Evolutionary conservation across 2,113 vertebrate genomes (phyloP).

Genomic region (Struthio camelus): DNA sequence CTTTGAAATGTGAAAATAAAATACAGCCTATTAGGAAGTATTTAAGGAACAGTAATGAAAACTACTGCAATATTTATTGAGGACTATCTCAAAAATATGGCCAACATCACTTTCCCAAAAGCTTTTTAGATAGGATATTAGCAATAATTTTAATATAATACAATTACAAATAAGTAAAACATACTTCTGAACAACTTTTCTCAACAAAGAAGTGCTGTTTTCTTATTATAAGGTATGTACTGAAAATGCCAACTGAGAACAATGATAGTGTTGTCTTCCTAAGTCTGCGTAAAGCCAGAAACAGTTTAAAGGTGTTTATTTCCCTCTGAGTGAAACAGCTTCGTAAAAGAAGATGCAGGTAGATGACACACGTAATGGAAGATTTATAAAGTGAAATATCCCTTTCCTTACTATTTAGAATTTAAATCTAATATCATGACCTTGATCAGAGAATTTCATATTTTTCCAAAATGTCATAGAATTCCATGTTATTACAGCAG

Average conservation of each 20-base stretch:
- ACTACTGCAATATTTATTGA: neutral
- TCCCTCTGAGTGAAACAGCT: neutral
- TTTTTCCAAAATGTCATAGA: neutral
- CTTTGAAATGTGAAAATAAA: neutral
- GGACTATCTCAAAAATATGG: neutral
- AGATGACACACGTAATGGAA: neutral
- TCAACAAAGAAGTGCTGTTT: neutral
- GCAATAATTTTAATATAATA: neutral
- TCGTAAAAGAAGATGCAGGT: neutral
- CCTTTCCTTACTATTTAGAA: neutral
- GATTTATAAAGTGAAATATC: neutral
- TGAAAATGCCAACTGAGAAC: neutral
- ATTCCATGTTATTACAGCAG: neutral
- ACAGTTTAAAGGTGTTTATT: neutral
- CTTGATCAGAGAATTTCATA: neutral
- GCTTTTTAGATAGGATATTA: neutral
- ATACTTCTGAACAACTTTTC: neutral
- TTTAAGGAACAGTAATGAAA: neutral
- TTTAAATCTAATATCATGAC: neutral
- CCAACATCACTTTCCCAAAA: neutral
- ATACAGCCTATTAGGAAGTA: neutral
- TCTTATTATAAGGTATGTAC: neutral
- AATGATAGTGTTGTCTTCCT: neutral
- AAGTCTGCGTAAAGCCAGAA: neutral
- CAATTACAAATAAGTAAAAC: neutral